A percentile compares a stretch with the other conserved stretches of the same genome.
Conservation (phyloP, 2,113 vertebrate species). For the Austrofundulus limnaeus region DNA sequence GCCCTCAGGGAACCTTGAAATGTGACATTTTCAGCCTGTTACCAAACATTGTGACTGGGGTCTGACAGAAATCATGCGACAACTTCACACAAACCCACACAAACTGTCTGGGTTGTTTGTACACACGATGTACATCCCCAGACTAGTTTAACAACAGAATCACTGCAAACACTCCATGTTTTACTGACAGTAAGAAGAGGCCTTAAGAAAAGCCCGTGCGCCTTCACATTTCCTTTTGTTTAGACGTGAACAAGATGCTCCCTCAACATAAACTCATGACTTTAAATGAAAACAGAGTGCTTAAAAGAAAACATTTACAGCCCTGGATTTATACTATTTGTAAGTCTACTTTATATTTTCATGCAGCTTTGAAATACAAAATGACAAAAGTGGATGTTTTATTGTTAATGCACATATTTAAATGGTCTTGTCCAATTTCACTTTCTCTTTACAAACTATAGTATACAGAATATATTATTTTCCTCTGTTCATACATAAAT, state of each 20-base stretch:
- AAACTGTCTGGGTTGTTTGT: conserved; percentile 5
- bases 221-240: conserved; percentile 42
- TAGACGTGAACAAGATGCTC: conserved; percentile 35
- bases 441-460: background rate
- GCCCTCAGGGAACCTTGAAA: conserved; percentile 51
- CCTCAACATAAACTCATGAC: conserved; percentile 22
- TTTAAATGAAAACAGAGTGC: conserved; percentile 23
- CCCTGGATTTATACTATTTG: background rate
- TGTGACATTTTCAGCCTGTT: conserved; percentile 50
- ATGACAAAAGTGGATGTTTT: conserved; percentile 14
- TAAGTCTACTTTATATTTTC: conserved; percentile 1
- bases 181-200: conserved; percentile 31
- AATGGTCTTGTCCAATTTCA: background rate
- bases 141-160: conserved; percentile 45
- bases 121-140: conserved; percentile 22
- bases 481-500: too few species aligned
- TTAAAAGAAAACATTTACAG: conserved; percentile 12
- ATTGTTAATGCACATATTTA: background rate
- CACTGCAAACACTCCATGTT: conserved; percentile 43
- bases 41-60: conserved; percentile 5
- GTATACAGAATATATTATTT: too few species aligned
- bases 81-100: conserved; percentile 7
- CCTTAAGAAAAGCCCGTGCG: conserved; percentile 15
- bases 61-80: conserved; percentile 13
- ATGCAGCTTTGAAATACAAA: conserved; percentile 14